Base-by-base conservation (phyloP, 2,888 invertebrate genomes). In the Stomorhina lunata region DNA sequence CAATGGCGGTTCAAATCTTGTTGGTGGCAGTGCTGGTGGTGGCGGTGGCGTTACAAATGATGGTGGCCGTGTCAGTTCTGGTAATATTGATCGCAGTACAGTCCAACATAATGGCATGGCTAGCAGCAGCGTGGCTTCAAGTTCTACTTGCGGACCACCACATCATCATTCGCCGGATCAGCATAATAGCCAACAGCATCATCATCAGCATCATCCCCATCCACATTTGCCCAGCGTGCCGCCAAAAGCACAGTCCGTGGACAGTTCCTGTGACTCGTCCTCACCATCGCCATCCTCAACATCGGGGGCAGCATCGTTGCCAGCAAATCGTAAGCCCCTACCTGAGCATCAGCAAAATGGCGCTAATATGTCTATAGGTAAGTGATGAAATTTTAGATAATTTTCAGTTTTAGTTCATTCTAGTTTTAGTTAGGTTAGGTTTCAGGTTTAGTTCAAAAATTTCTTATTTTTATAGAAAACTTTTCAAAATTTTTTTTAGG, bases 221-320 rank as follows among this genome's bases (percentile, higher is more conserved):
- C 89, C 91, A 89, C 92, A 89, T 89, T 86, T 90, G 90, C 86
- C 87, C 72, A 87, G 87, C 78, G 86, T 91, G 86, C 86, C 88
- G 85, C 87, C 93, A 91, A 79, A 92, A 89, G 89, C 88, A 85
- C 89, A 91, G 65, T 91, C 91, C 22, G 84, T 90, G 27, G 92
- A 92, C 84, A 92, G 91, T 80, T 92, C 91, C 86, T 93, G 93
- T 87, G 93, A 93, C 87, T 93, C 94, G 50, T 94, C 93, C 59
- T 93, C 94, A 53, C 94, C 93, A 34, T 93, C 93, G 72, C 93
- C 93, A 72, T 91, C 89, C 57, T 89, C 88, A 25, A 87, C 86
- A 29, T 86, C 87, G 57, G 84, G 88, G 78, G 88, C 89, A 77
- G 87, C 90, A 80, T 87, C 88, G 83, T 88, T 90, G 80, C 88